Percentiles rank a stretch among this genome's conserved stretches.
These are phyloP conservation scores for Spea multiplicata DNA, from an alignment of 2,113 vertebrate genomes.

Conservation along the genomic window DNA sequence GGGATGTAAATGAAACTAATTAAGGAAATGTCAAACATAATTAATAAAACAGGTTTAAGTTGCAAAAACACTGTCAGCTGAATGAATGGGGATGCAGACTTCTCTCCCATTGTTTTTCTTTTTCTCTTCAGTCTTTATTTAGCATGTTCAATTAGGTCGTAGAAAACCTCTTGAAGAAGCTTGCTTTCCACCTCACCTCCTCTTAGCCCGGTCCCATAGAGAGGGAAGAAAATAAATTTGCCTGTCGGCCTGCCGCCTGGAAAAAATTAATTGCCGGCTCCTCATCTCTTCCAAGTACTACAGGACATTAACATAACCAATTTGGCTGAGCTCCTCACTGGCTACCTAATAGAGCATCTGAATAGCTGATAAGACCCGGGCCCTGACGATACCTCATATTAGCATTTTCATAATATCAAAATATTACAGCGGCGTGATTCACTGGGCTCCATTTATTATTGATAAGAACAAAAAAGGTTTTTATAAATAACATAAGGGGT, in stretches of 20 bases:
- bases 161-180: conserved; percentile 64
- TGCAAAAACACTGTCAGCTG: conserved; percentile 75
- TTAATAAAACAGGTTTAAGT: conserved; percentile 78
- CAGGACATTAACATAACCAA: conserved; percentile 97
- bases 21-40: conserved; percentile 79
- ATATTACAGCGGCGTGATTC: conserved; percentile 83
- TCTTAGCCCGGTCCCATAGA: conserved; percentile 70
- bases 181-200: conserved; percentile 66
- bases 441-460: conserved; percentile 91
- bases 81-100: conserved; percentile 74
- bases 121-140: conserved; percentile 57
- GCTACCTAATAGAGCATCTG: conserved; percentile 93
- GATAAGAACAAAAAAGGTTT: conserved; percentile 89
- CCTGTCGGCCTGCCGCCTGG: conserved; percentile 81
- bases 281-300: conserved; percentile 91
- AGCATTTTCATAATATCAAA: conserved; percentile 95
- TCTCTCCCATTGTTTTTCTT: conserved; percentile 59
- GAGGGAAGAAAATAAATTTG: conserved; percentile 86
- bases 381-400: conserved; percentile 74
- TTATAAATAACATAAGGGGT: conserved; percentile 92
- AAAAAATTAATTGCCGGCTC: conserved; percentile 93
- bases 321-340: conserved; percentile 90
- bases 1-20: conserved; percentile 80
- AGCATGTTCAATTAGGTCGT: conserved; percentile 77
- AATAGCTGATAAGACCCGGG: conserved; percentile 87